Base-by-base conservation (phyloP, 2,888 invertebrate genomes). In the Stramonita haemastoma region DNA sequence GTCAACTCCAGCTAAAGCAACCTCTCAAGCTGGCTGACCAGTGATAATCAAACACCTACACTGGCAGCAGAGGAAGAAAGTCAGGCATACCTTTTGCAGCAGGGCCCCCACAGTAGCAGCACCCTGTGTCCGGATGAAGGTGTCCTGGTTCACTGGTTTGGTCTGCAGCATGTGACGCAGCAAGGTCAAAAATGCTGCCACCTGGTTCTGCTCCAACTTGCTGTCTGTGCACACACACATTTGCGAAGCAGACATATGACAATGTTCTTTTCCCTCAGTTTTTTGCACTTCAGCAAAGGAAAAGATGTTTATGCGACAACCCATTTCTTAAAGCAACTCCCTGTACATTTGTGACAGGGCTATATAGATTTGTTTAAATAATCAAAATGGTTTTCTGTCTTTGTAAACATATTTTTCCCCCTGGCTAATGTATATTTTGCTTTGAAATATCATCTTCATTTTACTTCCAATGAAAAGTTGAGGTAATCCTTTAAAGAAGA, bases 201-300 rank as follows among this genome's bases (percentile, higher is more conserved):
- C 96, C 2, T 97, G 97, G 94, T 97, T 97, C 93, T 97, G 97
- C 92, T 97, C 97, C 94, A 97, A 96, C 94, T 97, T 97, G 95
- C 96, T 96, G 93, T 97, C 97, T 96, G 94, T 8, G 32, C 13
- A 86, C 87, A 77, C 57, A 87, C 46, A 34, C 79, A 79, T 32
- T 26, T 22, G 19, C 2, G 2, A 66, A 4, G 13, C 66, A 66
- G 46, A 46, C 46, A 46, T 46, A 46, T 46, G 46, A 46, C 46
- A 46, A 46, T 46, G 8, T 8, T 46, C 46, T 46, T 8, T 46
- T 46, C 46, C 46, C 46, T 46, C 46, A 46, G 46, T 46, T 5
- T 46, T 46, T 46, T 46, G 46, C 46, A 46, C 8, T 17, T 66
- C 13, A 66, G 13, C 13, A 26, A 73, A 73, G n/a, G 13, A 73